A percentile compares a stretch with the other conserved stretches of the same genome.
Evolutionary conservation across 2,888 invertebrate genomes (phyloP).

Genomic region (Sinodicranocentrus sp.): DNA sequence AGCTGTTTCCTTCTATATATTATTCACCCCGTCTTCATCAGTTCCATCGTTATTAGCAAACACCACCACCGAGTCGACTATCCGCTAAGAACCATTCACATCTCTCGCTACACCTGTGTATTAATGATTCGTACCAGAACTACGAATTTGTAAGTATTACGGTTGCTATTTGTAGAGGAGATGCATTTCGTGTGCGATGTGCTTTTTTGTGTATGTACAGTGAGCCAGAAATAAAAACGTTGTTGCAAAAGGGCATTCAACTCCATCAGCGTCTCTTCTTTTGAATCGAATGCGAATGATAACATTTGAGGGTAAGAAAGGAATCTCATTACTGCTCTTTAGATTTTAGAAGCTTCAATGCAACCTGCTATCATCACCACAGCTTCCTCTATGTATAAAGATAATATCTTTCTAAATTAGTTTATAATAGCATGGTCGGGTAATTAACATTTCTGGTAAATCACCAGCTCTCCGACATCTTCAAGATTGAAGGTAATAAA

Average conservation of each 20-base stretch:
- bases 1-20: constrained; percentile 30
- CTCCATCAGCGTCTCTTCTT: constrained; percentile 38
- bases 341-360: neutral
- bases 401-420: constrained; percentile 37
- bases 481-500: too few species aligned
- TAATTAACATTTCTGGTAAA: constrained; percentile 41
- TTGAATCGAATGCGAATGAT: constrained; percentile 41
- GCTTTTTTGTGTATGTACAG: constrained; percentile 47
- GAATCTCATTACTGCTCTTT: constrained; percentile 46
- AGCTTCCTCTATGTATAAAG: too few species aligned
- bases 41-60: constrained; percentile 33
- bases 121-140: neutral
- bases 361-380: too few species aligned
- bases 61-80: neutral
- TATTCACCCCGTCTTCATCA: constrained; percentile 37
- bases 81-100: too few species aligned
- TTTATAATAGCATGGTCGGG: constrained; percentile 25
- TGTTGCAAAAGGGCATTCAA: constrained; percentile 66
- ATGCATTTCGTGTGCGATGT: constrained; percentile 17
- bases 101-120: neutral
- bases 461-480: constrained; percentile 78
- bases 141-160: constrained; percentile 10
- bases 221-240: constrained; percentile 68
- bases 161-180: constrained; percentile 25
- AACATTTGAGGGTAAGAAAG: constrained; percentile 53